Base-by-base conservation (phyloP, 2,113 vertebrate species). In the Eleginops maclovinus region DNA sequence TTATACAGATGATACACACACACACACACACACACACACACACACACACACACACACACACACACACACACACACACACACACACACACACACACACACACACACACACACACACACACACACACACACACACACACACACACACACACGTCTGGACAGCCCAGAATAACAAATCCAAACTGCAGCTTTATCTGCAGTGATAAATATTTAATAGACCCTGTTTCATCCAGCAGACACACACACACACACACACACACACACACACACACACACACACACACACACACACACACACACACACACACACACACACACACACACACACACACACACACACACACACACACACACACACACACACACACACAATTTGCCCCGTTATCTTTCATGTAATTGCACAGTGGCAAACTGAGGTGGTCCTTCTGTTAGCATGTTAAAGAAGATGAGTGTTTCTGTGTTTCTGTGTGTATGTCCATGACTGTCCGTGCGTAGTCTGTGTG, bases 131-230 rank as follows among this genome's bases (percentile, higher is more conserved):
- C 67, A 53, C 36, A 41, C 55, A 54, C n/a, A 40, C 26, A 41
- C 55, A 44, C 21, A 59, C 12, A 31, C 46, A 64, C 77, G 40
- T 66, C 59, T 74, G 51, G 15, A 24, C 46, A 72, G 58, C 62
- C 51, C 19, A 78, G 75, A 81, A 75, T 80, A 77, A 82, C 77
- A 88, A 79, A 81, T 68, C 60, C 66, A 77, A 73, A 71, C 79
- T 84, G 67, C 73, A 60, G 81, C 80, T 89, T 78, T 77, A 84
- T 90, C 86, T 88, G 84, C 85, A 86, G 82, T 83, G 79, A 88
- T 94, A 87, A 90, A 93, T 92, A 89, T 92, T 92, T 90, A 80
- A 93, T 89, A 68, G 55, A 78, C 41, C n/a, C 61, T 11, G 54
- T 83, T 86, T 86, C 70, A 58, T 63, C 62, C 65, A 53, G 49